Evolutionary conservation across 1,140 invertebrate genomes (phyloP).

Genomic region (Acromyrmex echinatior): DNA sequence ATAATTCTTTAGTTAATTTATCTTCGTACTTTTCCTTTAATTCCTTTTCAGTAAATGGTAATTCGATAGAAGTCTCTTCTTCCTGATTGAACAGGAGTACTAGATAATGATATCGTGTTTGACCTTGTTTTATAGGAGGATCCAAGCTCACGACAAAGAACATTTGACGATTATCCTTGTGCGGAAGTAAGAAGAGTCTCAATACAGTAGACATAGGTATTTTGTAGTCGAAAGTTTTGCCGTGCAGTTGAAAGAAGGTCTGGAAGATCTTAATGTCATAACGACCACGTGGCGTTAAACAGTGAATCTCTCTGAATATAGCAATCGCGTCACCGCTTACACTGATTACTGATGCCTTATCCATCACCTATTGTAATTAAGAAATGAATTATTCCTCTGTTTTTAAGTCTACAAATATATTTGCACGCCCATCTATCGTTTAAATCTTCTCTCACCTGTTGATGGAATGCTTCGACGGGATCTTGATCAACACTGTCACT

Average conservation of each 20-base stretch:
- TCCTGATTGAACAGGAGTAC: conserved; percentile 98
- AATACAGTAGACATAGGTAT: conserved; percentile 98
- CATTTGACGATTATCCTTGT: conserved; percentile 99
- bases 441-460: conserved; percentile 87
- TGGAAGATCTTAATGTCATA: conserved; percentile 99
- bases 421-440: neutral
- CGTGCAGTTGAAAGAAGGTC: conserved; percentile 99
- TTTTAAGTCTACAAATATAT: neutral
- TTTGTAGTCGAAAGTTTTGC: conserved; percentile 99
- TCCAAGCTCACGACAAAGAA: conserved; percentile 99
- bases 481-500: conserved; percentile 94
- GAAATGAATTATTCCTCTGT: neutral
- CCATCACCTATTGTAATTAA: conserved; percentile 90
- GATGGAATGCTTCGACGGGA: conserved; percentile 97
- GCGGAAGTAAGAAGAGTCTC: conserved; percentile 97
- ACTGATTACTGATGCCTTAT: conserved; percentile 98
- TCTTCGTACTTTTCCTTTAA: conserved; percentile 97
- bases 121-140: conserved; percentile 99
- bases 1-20: conserved; percentile 96
- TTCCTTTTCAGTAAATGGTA: conserved; percentile 97
- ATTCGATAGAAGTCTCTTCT: conserved; percentile 97
- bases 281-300: conserved; percentile 99
- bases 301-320: conserved; percentile 98
- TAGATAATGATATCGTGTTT: conserved; percentile 98
- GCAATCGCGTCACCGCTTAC: conserved; percentile 99